Evolutionary conservation across 1,140 invertebrate species (phyloP).

Genomic region (Charaxes varanes): DNA sequence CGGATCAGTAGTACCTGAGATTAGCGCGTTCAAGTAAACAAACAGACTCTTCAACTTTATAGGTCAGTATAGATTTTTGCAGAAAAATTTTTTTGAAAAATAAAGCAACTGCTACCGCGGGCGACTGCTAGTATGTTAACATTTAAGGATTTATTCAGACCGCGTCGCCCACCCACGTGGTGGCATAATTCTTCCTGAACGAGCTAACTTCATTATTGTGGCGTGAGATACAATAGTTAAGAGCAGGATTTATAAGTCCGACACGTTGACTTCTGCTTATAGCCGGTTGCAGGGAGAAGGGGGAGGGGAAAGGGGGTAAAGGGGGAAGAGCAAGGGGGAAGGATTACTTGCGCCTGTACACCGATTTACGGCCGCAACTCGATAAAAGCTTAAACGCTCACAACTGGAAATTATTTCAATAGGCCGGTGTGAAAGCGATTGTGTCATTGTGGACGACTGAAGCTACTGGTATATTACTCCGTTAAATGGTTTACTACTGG

Average conservation of each 20-base stretch:
- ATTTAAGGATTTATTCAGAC: slow-evolving; percentile 54
- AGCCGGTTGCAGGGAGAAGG: slow-evolving; percentile 56
- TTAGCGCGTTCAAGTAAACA: no score
- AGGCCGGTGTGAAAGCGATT: slow-evolving; percentile 35
- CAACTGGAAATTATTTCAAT: slow-evolving; percentile 62
- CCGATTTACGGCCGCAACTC: slow-evolving; percentile 64
- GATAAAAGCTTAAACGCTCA: slow-evolving; percentile 72
- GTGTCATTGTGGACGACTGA: slow-evolving; percentile 14
- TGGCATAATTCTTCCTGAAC: slow-evolving; percentile 66
- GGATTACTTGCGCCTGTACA: slow-evolving; percentile 65
- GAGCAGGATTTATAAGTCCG: slow-evolving; percentile 71
- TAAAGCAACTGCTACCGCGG: no score
- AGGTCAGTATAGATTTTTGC: no score
- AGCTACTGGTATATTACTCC: slow-evolving; percentile 25
- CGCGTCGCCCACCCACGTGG: slow-evolving; percentile 66
- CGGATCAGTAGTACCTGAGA: no score
- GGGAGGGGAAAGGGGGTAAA: no score
- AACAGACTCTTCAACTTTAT: no score
- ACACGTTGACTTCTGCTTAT: slow-evolving; percentile 74
- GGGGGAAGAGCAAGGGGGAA: slow-evolving; percentile 54
- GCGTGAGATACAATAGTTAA: slow-evolving; percentile 73
- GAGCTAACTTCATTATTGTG: slow-evolving; percentile 74
- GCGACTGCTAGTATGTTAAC: no score
- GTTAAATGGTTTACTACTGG: no score
- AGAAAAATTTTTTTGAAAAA: no score